Percentiles rank a stretch among this genome's conserved stretches.
These are phyloP conservation scores for Aeoliscus strigatus DNA, from an alignment of 2,797 vertebrate species.

Conservation along the genomic window DNA sequence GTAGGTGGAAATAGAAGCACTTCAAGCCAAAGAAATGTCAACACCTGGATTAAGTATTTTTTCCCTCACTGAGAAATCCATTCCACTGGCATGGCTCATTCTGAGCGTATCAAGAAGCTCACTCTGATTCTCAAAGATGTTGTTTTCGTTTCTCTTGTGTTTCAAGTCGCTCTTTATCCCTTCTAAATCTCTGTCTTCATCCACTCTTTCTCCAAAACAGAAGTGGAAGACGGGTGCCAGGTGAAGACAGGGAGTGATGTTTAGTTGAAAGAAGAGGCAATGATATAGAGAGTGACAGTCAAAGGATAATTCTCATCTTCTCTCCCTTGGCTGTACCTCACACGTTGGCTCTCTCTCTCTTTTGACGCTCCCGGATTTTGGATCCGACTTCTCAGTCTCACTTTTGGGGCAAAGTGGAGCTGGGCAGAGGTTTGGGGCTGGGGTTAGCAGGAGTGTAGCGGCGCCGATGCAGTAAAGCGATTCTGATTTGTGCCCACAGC, in stretches of 20 bases:
- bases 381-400: conserved; percentile 30
- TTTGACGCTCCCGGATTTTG: conserved; percentile 8
- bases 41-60: conserved; percentile 48
- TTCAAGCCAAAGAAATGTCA: conserved; percentile 50
- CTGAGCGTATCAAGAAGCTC: conserved; percentile 20
- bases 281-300: not conserved
- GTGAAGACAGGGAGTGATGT: not conserved
- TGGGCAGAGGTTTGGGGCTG: conserved; percentile 45
- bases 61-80: conserved; percentile 28
- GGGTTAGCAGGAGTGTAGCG: conserved; percentile 50
- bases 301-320: not conserved
- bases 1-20: conserved; percentile 40
- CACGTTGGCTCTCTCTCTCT: conserved; percentile 7
- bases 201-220: not conserved
- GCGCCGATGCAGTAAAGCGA: conserved; percentile 80
- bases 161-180: conserved; percentile 9
- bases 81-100: conserved; percentile 39
- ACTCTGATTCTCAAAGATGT: conserved; percentile 8
- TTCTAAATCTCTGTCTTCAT: too few species aligned
- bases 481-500: conserved; percentile 89
- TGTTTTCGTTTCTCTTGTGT: conserved; percentile 10
- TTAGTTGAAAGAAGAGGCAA: conserved; percentile 10
- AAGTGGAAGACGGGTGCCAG: not conserved
- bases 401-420: conserved; percentile 28
- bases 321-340: not conserved